Percentiles rank a stretch among this genome's conserved stretches.
These are phyloP conservation scores for Maconellicoccus hirsutus DNA, from an alignment of 1,140 invertebrate species.

Conservation along the genomic window DNA sequence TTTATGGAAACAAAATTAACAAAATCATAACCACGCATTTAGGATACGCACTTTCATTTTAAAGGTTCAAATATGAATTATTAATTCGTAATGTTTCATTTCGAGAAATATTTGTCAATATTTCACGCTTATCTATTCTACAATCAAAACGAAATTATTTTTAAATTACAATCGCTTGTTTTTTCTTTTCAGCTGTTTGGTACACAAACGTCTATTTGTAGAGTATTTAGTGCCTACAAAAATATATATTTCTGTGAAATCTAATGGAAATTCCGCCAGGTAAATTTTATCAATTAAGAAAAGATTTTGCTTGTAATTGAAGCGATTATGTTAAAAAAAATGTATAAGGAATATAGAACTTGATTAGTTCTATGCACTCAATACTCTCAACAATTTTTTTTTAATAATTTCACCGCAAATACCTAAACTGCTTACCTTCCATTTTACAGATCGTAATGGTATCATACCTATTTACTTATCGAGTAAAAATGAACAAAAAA, in stretches of 20 bases:
- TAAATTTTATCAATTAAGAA: background rate
- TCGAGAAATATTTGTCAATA: background rate
- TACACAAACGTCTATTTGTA: background rate
- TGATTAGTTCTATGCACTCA: no score
- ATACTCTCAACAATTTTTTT: no score
- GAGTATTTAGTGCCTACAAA: background rate
- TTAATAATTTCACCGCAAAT: no score
- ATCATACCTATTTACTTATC: background rate
- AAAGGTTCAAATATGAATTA: background rate
- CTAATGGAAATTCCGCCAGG: background rate
- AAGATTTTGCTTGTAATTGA: no score
- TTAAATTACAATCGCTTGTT: background rate
- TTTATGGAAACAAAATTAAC: no score
- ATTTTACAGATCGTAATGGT: background rate
- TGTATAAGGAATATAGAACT: no score
- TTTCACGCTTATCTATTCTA: background rate
- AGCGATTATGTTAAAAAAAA: no score
- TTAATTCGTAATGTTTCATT: background rate
- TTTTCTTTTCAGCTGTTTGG: no score
- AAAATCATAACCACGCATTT: no score
- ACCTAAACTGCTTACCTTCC: no score
- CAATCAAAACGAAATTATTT: background rate
- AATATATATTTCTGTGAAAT: background rate
- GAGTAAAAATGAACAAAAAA: background rate
- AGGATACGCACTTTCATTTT: no score